Percentiles rank a stretch among this genome's conserved stretches.
Conservation (phyloP, 1,140 invertebrate species). For the Leptestheria dahalacensis region DNA sequence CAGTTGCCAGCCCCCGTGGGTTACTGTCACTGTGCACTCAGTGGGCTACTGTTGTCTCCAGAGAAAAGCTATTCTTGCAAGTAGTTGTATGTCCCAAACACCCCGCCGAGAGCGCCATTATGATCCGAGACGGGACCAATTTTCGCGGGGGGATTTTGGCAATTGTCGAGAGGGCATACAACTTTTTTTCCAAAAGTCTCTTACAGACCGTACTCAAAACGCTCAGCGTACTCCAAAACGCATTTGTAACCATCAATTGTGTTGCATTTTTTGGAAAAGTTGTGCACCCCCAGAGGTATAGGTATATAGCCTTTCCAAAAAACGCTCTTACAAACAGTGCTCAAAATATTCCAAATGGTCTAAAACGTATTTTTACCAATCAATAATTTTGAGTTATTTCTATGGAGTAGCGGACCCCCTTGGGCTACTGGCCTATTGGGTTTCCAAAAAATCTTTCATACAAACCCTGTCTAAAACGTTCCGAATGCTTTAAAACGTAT, state of each 20-base stretch:
- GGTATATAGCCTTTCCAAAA: not conserved
- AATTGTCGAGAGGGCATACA: not conserved
- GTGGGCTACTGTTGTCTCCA: not conserved
- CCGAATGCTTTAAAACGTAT: not conserved
- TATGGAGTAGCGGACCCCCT: not conserved
- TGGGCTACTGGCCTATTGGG: no score
- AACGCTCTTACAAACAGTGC: not conserved
- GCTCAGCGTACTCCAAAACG: not conserved
- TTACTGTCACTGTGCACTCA: not conserved
- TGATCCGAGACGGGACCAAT: not conserved
- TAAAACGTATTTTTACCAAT: not conserved
- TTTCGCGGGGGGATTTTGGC: not conserved
- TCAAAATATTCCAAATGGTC: not conserved
- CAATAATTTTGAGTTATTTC: not conserved
- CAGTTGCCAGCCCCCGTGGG: no score
- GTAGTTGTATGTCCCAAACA: not conserved
- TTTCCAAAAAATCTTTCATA: not conserved
- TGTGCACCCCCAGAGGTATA: not conserved
- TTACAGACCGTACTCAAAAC: not conserved
- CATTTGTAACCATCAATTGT: not conserved
- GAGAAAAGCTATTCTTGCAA: not conserved
- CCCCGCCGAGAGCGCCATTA: not conserved
- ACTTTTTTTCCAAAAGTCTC: not conserved
- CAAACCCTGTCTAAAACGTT: not conserved
- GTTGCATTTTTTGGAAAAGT: not conserved